These are phyloP conservation scores for Trichogramma evanescens DNA, from an alignment of 2,888 invertebrate genomes.

Conservation along the genomic window DNA sequence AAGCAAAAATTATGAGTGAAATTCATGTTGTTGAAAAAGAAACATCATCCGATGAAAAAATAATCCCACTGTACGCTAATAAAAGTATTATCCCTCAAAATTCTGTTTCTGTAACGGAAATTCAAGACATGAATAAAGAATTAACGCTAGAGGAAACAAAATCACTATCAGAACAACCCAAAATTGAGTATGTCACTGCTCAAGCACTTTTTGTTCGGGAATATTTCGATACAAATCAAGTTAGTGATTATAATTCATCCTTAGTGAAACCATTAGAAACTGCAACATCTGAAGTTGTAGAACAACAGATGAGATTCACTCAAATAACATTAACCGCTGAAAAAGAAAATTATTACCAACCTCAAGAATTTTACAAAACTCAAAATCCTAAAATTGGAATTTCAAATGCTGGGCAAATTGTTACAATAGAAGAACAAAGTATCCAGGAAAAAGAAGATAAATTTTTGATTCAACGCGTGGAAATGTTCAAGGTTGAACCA, in stretches of 20 bases:
- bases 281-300: constrained; percentile 59
- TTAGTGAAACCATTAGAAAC: constrained; percentile 72
- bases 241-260: constrained; percentile 72
- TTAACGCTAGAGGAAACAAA: constrained; percentile 50
- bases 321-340: constrained; percentile 63
- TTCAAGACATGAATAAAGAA: constrained; percentile 58
- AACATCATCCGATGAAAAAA: constrained; percentile 50
- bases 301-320: constrained; percentile 61
- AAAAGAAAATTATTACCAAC: constrained; percentile 58
- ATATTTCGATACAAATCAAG: constrained; percentile 63
- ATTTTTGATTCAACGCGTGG: constrained; percentile 42
- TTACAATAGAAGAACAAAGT: constrained; percentile 53
- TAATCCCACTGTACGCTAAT: constrained; percentile 52
- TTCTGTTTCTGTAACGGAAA: constrained; percentile 60
- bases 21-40: constrained; percentile 58
- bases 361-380: constrained; percentile 54
- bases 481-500: constrained; percentile 34
- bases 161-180: constrained; percentile 53
- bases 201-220: constrained; percentile 64
- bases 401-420: constrained; percentile 54
- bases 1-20: constrained; percentile 62
- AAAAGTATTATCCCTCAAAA: constrained; percentile 56
- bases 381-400: constrained; percentile 58
- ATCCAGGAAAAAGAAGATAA: constrained; percentile 62
- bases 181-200: constrained; percentile 56